A percentile compares a stretch with the other conserved stretches of the same genome.
Conservation (phyloP, 2,888 invertebrate species). For the Calephelis perditalis region DNA sequence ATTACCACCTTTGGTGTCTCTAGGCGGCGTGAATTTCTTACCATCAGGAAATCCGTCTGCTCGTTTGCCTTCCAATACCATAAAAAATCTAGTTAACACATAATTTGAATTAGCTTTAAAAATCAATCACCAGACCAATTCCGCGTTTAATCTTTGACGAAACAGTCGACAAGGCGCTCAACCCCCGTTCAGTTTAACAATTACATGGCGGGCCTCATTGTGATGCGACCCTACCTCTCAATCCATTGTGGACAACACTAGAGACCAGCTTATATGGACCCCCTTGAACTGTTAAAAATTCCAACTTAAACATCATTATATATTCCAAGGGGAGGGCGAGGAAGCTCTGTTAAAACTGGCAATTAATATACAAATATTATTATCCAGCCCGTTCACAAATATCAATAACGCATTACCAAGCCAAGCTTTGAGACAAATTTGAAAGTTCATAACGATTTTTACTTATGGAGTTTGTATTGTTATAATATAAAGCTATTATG, state of each 20-base stretch:
- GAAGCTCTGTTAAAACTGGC: constrained; percentile 48
- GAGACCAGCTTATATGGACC: constrained; percentile 44
- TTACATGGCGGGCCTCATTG: constrained; percentile 72
- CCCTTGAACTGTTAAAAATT: constrained; percentile 34
- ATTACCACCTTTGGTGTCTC: no score
- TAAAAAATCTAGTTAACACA: background rate
- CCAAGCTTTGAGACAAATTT: constrained; percentile 58
- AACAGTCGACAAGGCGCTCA: constrained; percentile 72
- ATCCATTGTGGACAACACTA: constrained; percentile 69
- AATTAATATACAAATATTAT: constrained; percentile 71
- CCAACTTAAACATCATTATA: constrained; percentile 29
- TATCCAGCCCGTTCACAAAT: constrained; percentile 74
- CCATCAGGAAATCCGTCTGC: no score
- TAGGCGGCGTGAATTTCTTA: no score
- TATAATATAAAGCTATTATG: no score
- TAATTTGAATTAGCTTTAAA: constrained; percentile 11
- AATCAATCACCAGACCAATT: constrained; percentile 18
- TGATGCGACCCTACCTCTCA: constrained; percentile 66
- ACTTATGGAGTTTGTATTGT: constrained; percentile 20
- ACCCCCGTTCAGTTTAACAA: constrained; percentile 75
- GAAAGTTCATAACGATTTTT: constrained; percentile 63
- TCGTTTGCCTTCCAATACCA: no score
- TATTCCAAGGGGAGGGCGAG: constrained; percentile 32
- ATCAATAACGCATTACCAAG: constrained; percentile 75
- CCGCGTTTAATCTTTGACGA: constrained; percentile 47